Evolutionary conservation across 2,888 invertebrate genomes (phyloP), one percentile per base, ranked within the genome.

Genomic region (Girardia tigrina): DNA sequence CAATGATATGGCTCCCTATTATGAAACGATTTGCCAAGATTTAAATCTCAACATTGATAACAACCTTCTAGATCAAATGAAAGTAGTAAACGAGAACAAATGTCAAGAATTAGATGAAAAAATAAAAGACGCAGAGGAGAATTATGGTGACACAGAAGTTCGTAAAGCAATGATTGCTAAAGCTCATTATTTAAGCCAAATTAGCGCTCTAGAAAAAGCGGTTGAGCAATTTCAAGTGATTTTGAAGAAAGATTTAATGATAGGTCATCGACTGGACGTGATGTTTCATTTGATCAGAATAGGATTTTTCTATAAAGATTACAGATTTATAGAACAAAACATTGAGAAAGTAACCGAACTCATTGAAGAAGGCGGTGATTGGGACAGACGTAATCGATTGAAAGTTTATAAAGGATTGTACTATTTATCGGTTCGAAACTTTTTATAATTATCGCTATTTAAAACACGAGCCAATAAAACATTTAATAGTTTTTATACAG

Each of bases 351-450:
- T 91, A n/a, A 91, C 90, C 79, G 86, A 86, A 78, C 80, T 87
- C 77, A 94, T 95, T 78, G 94, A 95, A 84, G 93, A 95, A 86
- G 98, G 98, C 78, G 98, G 98, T 16, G 98, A 99, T 84, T 99
- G 98, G 98, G 94, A 98, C 81, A 89, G 98, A 73, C 88, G 97
- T 79, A 98, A 98, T 84, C 89, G 98, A 78, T 86, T 98, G 28
- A 97, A 97, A 86, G 98, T 97, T 23, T 86, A 85, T 80, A 81
- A 86, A 86, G 98, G 95, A 70, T 90, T 94, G 69, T 98, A 97
- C 84, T 91, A 92, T 79, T 90, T 99, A 85, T 91, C 95, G 0
- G 90, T 98, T 56, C 88, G 98, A 78, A 95, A 98, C 83, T 98
- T 98, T 84, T n/a, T n/a, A n/a, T n/a, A n/a, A n/a, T n/a, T n/a